Percentiles rank a stretch among this genome's conserved stretches.
phyloP scores from a whole-genome alignment of 2,797 vertebrate genomes.

The Cyclopterus lumpus region DNA sequence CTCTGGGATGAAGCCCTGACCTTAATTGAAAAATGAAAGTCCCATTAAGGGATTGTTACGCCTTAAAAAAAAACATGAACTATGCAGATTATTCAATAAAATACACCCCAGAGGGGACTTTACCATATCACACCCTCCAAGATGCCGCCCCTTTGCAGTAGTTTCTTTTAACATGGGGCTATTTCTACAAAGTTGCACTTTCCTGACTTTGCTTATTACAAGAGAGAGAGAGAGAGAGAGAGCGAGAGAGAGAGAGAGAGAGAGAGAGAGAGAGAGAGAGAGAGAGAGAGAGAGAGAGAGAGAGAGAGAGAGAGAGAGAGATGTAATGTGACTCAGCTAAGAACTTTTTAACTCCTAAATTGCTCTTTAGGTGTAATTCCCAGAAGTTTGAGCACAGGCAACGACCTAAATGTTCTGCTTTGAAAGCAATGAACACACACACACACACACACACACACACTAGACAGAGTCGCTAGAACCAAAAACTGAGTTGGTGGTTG shows the following conservation, averaged over 20 bases:
- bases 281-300: neutral
- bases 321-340: neutral
- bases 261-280: too few species aligned
- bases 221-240: neutral
- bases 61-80: neutral
- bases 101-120: neutral
- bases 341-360: neutral
- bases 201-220: neutral
- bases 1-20: neutral
- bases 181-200: neutral
- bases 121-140: neutral
- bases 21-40: neutral
- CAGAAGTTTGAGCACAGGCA: neutral
- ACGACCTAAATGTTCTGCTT: constrained; percentile 1
- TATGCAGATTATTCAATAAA: neutral
- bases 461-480: neutral
- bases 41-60: neutral
- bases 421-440: neutral
- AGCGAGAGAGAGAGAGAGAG: too few species aligned
- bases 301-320: neutral
- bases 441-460: neutral
- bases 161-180: neutral
- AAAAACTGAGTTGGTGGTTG: neutral
- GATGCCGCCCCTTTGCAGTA: neutral
- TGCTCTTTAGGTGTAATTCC: neutral